These are phyloP conservation scores for Dromas ardeola DNA, from an alignment of 2,113 vertebrate genomes.

Conservation along the genomic window DNA sequence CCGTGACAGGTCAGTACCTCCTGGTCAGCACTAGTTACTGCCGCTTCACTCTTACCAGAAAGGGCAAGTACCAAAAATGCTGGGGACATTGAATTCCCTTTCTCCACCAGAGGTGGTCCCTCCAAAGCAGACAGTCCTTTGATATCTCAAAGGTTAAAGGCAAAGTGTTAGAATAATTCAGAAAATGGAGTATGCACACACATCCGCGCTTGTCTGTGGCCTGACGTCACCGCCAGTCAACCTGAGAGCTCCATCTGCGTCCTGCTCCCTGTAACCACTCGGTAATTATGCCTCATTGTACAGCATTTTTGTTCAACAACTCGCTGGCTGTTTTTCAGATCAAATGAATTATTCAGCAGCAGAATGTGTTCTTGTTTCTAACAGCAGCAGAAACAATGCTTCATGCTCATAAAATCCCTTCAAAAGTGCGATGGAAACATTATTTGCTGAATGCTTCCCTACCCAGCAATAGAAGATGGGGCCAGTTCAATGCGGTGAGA, in stretches of 20 bases:
- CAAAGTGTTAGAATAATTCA: background rate
- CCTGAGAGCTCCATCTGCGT: constrained; percentile 29
- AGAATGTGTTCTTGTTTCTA: constrained; percentile 13
- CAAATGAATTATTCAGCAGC: constrained; percentile 64
- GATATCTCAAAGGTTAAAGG: background rate
- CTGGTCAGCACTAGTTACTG: background rate
- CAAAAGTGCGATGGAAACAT: background rate
- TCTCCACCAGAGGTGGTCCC: background rate
- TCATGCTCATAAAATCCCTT: background rate
- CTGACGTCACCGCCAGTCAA: background rate
- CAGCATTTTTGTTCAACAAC: constrained; percentile 40
- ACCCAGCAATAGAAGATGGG: background rate
- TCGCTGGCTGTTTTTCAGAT: background rate
- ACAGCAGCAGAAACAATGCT: constrained; percentile 14
- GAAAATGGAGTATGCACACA: background rate
- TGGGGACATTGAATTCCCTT: background rate
- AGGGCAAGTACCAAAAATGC: background rate
- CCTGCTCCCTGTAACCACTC: background rate
- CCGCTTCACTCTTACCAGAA: background rate
- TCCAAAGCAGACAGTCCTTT: background rate
- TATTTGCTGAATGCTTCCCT: background rate
- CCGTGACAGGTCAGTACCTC: background rate
- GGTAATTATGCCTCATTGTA: constrained; percentile 50
- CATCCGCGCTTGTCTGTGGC: background rate
- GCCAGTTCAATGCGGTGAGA: background rate